These are phyloP conservation scores for Dryadula phaetusa DNA, from an alignment of 2,888 invertebrate genomes.

Conservation along the genomic window DNA sequence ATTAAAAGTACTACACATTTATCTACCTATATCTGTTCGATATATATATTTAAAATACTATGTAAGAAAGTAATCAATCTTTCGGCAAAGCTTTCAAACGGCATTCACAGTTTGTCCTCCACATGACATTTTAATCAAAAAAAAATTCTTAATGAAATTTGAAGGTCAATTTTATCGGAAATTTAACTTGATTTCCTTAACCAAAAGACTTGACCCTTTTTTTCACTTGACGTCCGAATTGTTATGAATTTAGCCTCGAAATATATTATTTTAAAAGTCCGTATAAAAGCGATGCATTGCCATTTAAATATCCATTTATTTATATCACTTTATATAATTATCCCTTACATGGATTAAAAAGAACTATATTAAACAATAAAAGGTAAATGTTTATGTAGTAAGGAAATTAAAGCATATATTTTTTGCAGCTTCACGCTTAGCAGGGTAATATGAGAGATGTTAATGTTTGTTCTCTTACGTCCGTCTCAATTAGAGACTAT, in stretches of 20 bases:
- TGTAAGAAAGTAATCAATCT: too few relatives aligned
- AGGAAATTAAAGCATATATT: neutral
- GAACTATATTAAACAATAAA: neutral
- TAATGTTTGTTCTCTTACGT: too few relatives aligned
- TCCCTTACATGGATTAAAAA: neutral
- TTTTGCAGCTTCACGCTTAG: too few relatives aligned
- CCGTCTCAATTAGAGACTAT: too few relatives aligned
- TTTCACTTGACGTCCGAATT: neutral
- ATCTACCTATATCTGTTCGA: too few relatives aligned
- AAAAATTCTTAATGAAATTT: neutral
- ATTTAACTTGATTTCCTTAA: constrained; percentile 29
- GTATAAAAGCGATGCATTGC: neutral
- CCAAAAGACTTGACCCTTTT: constrained; percentile 16
- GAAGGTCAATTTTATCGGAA: constrained; percentile 18
- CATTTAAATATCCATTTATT: neutral
- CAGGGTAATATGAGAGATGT: too few relatives aligned
- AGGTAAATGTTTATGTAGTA: neutral
- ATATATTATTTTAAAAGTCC: neutral
- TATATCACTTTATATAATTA: neutral
- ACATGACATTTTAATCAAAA: neutral
- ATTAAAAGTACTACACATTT: too few relatives aligned
- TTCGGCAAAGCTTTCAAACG: too few relatives aligned
- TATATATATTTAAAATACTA: neutral
- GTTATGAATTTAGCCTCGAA: neutral
- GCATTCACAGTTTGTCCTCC: neutral